Evolutionary conservation across 1,140 invertebrate genomes (phyloP), one percentile per base, ranked within the genome.

Genomic region (Scaptomyza hsui): DNA sequence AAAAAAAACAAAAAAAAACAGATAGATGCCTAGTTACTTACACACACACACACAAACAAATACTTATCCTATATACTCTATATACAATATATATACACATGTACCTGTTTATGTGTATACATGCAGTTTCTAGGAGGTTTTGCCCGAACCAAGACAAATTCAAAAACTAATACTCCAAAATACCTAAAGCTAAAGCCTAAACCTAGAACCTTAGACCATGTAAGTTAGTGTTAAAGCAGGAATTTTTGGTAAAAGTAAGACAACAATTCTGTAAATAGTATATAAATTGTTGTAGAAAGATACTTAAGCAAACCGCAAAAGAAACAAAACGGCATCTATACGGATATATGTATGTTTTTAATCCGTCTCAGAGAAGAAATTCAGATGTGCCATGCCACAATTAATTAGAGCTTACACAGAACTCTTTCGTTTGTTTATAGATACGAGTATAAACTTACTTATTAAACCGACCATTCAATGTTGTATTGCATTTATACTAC

Each of bases 311-410:
- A 18, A 49, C 32, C 24, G n/a, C 6, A 19, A 10, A 47, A n/a
- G n/a, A 4, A 12, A 21, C 19, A 19, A 44, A 45, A 45, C 4
- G n/a, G 51, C 52, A 55, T 55, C 42, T 55, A 41, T 42, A 41
- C 21, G 52, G 16, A 42, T 6, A 41, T 15, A 41, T 13, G 4
- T 52, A n/a, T n/a, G n/a, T 37, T 39, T 15, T 37, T 52, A 42
- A 63, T 62, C 67, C 67, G 60, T 63, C 60, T 70, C 61, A 70
- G 45, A 55, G 49, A 35, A 64, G 37, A 16, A 80, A 85, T 85
- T 85, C 81, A 78, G 73, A 77, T 88, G 81, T 85, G 81, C 81
- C 81, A 85, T 85, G 81, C 53, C 85, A 78, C 69, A 72, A 48
- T 51, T 37, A n/a, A 19, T 55, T 76, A 72, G 71, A 72, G 63